phyloP scores from a whole-genome alignment of 2,888 invertebrate genomes.

The Orchesella flavescens region DNA sequence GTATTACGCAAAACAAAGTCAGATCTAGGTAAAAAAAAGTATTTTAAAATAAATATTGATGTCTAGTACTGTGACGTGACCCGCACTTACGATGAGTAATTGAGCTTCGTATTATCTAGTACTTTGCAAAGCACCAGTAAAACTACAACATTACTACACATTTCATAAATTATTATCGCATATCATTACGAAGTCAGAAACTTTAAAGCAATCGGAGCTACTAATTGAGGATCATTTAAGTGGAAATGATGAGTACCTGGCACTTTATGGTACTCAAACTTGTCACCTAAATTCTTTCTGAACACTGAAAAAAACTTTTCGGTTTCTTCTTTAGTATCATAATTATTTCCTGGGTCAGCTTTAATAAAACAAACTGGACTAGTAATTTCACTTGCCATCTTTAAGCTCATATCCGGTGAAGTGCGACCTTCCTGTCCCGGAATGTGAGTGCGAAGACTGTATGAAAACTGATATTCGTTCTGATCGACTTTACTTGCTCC shows the following conservation, averaged over 20 bases:
- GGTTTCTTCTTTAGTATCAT: slow-evolving; percentile 68
- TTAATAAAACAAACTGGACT: slow-evolving; percentile 73
- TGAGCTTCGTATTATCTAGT: too few relatives aligned
- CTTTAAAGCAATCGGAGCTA: slow-evolving; percentile 61
- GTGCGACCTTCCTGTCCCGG: slow-evolving; percentile 54
- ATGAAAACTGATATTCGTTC: slow-evolving; percentile 49
- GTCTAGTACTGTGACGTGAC: too few relatives aligned
- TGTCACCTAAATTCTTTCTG: slow-evolving; percentile 49
- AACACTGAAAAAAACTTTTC: slow-evolving; percentile 68
- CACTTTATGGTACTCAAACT: slow-evolving; percentile 70
- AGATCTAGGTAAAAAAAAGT: too few relatives aligned
- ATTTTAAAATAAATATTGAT: too few relatives aligned
- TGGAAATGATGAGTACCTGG: slow-evolving; percentile 73
- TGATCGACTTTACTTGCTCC: slow-evolving; percentile 51
- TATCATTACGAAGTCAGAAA: slow-evolving; percentile 19
- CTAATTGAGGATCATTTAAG: slow-evolving; percentile 71
- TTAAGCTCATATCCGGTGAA: slow-evolving; percentile 32
- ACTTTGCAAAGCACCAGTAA: too few relatives aligned
- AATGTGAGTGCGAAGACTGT: slow-evolving; percentile 61
- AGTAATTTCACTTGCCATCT: slow-evolving; percentile 71
- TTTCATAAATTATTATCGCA: not conserved
- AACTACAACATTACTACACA: not conserved
- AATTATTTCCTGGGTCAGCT: slow-evolving; percentile 72
- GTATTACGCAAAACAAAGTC: too few relatives aligned
- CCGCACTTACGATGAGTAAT: too few relatives aligned